phyloP scores from a whole-genome alignment of 1,140 invertebrate species.

The Aphaenogaster ashmeadi region DNA sequence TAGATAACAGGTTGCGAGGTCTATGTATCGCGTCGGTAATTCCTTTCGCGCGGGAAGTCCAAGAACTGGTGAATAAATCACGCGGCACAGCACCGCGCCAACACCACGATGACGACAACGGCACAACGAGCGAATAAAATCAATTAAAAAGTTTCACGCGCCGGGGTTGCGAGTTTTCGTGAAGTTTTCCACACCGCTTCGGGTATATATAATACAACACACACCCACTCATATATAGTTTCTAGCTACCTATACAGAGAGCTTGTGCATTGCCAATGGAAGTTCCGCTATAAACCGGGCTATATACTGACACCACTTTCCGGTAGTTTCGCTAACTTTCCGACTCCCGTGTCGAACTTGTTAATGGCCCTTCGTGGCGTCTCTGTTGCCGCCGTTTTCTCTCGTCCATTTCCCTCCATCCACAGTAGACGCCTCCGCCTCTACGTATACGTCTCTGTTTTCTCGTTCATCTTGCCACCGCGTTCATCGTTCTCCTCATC shows the following conservation, averaged over 20 bases:
- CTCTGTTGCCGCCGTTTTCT: constrained; percentile 66
- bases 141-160: constrained; percentile 78
- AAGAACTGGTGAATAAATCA: constrained; percentile 64
- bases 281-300: constrained; percentile 70
- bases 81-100: background rate
- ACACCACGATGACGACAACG: background rate
- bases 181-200: constrained; percentile 63
- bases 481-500: constrained; percentile 11
- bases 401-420: constrained; percentile 24
- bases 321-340: constrained; percentile 74
- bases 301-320: constrained; percentile 72
- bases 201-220: background rate
- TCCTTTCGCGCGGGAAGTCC: constrained; percentile 56
- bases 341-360: constrained; percentile 74
- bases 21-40: constrained; percentile 35
- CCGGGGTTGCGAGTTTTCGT: constrained; percentile 59
- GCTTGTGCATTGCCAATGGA: constrained; percentile 46
- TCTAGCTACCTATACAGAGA: background rate
- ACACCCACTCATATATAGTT: constrained; percentile 3
- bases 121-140: constrained; percentile 73
- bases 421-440: constrained; percentile 10
- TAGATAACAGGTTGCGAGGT: constrained; percentile 32
- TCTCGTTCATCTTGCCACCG: background rate
- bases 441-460: constrained; percentile 15
- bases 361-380: constrained; percentile 74